Percentiles rank a stretch among this genome's conserved stretches.
These are phyloP conservation scores for Athripsodes cinereus DNA, from an alignment of 2,888 invertebrate genomes.

Conservation along the genomic window DNA sequence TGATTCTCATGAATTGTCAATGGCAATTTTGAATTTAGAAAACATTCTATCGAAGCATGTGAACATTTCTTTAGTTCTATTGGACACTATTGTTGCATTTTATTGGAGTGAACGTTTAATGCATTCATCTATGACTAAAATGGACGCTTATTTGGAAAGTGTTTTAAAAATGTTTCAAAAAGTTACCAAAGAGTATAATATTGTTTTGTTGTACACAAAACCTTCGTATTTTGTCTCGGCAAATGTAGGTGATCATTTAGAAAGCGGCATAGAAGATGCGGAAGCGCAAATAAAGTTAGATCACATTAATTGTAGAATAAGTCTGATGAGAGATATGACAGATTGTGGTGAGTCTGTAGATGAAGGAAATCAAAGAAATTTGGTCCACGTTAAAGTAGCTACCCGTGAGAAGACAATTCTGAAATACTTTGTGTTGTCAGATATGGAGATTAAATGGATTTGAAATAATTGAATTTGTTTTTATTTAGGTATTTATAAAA, in stretches of 20 bases:
- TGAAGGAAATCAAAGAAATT: not conserved
- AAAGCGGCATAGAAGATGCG: slow-evolving; percentile 21
- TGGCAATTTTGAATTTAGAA: slow-evolving; percentile 43
- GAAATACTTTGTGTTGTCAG: slow-evolving; percentile 4
- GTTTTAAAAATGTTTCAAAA: slow-evolving; percentile 40
- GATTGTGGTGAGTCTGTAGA: not conserved
- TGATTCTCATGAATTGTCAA: slow-evolving; percentile 41
- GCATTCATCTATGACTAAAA: slow-evolving; percentile 41
- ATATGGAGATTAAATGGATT: not conserved
- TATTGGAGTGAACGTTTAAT: slow-evolving; percentile 47
- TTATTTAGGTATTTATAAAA: too few species aligned
- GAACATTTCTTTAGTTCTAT: slow-evolving; percentile 40
- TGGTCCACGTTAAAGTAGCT: slow-evolving; percentile 7
- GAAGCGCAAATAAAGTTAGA: slow-evolving; percentile 29
- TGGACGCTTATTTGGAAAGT: slow-evolving; percentile 47
- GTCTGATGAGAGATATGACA: slow-evolving; percentile 28
- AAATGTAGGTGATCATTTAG: slow-evolving; percentile 26
- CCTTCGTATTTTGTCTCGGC: slow-evolving; percentile 46
- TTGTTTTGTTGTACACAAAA: slow-evolving; percentile 48
- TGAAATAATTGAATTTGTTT: too few species aligned
- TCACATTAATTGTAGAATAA: slow-evolving; percentile 40
- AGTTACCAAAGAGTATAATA: slow-evolving; percentile 45
- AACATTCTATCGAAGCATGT: slow-evolving; percentile 37
- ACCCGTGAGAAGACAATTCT: slow-evolving; percentile 3
- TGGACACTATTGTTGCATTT: slow-evolving; percentile 46